These are phyloP conservation scores for Syngnathus scovelli DNA, from an alignment of 2,113 vertebrate genomes.

Conservation along the genomic window DNA sequence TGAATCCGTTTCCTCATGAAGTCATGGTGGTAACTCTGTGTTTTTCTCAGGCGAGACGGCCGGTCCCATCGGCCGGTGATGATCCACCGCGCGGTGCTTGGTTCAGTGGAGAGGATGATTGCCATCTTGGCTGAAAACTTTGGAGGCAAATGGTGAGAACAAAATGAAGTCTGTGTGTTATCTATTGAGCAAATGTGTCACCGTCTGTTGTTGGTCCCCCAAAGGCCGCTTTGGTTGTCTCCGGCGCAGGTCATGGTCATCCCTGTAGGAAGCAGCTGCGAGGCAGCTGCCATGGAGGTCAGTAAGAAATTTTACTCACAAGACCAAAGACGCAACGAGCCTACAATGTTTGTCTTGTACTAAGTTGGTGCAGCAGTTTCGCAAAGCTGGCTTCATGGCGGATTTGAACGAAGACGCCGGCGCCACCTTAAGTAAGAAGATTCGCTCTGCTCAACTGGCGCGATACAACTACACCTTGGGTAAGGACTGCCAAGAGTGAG, in stretches of 20 bases:
- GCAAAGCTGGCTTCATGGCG: conserved; percentile 68
- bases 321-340: too few species aligned
- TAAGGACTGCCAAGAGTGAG: conserved; percentile 44
- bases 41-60: conserved; percentile 61
- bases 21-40: too few species aligned
- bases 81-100: conserved; percentile 86
- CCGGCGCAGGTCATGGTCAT: conserved; percentile 81
- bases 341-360: conserved; percentile 9
- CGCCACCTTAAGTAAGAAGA: conserved; percentile 81
- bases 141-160: conserved; percentile 80
- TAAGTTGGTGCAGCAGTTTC: conserved; percentile 75
- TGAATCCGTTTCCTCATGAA: too few species aligned
- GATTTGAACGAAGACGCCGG: conserved; percentile 71
- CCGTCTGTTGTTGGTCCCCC: neutral
- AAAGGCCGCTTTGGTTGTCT: conserved; percentile 87
- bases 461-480: conserved; percentile 92
- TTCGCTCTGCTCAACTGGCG: conserved; percentile 81
- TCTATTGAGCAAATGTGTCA: neutral
- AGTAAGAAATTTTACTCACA: conserved; percentile 32
- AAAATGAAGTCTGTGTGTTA: neutral
- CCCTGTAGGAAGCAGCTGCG: conserved; percentile 73
- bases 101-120: conserved; percentile 86
- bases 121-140: conserved; percentile 85
- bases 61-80: conserved; percentile 74
- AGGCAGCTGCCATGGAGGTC: conserved; percentile 77